phyloP scores from a whole-genome alignment of 2,113 vertebrate genomes.

The Anhinga anhinga region DNA sequence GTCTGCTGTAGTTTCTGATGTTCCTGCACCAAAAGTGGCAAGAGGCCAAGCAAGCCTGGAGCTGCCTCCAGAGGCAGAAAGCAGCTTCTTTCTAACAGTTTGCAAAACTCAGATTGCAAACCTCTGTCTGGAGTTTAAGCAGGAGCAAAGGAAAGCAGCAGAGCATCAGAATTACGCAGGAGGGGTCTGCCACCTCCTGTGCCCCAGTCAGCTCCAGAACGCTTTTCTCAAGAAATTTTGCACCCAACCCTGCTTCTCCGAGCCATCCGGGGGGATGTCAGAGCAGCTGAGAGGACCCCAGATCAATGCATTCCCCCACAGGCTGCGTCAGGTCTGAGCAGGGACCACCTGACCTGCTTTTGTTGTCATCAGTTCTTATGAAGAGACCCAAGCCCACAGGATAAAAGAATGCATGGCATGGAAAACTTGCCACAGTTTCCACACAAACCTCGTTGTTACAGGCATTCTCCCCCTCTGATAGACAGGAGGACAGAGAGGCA shows the following conservation, averaged over 20 bases:
- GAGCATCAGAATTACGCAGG: neutral
- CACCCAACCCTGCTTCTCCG: rapidly evolving
- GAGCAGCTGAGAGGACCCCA: neutral
- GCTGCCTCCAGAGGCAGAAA: neutral
- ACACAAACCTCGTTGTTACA: neutral
- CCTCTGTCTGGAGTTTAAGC: neutral
- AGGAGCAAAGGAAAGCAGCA: neutral
- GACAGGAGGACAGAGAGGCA: neutral
- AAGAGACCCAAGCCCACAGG: neutral
- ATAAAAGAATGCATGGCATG: neutral
- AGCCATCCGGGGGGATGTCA: neutral
- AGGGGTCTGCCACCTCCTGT: neutral
- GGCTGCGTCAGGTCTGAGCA: neutral
- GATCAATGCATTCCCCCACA: neutral
- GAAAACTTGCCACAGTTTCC: neutral
- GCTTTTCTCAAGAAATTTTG: rapidly evolving
- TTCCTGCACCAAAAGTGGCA: neutral
- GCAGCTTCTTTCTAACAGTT: neutral
- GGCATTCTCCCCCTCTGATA: neutral
- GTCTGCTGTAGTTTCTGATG: neutral
- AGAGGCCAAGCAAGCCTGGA: neutral
- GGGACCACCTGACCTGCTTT: neutral
- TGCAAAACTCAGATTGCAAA: neutral
- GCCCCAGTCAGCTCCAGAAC: neutral
- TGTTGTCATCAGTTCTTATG: neutral